Evolutionary conservation across 2,113 vertebrate species (phyloP).

Genomic region (Polyodon spathula): DNA sequence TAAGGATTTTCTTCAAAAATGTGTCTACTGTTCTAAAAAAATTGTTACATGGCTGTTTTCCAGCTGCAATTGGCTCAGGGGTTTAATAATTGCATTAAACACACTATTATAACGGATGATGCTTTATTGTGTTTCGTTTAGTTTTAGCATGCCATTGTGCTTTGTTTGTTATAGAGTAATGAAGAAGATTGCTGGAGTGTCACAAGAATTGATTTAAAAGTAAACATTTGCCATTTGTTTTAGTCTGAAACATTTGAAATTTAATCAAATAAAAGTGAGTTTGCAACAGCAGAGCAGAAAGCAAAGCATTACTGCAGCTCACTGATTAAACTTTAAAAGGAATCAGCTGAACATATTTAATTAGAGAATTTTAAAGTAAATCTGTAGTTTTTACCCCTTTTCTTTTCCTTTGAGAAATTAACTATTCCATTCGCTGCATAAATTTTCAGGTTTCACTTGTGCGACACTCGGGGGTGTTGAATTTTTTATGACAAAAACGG

Average conservation of each 20-base stretch:
- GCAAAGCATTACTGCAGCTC: constrained; percentile 23
- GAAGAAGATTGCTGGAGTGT: too few species aligned
- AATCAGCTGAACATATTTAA: constrained; percentile 54
- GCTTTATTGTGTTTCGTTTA: too few species aligned
- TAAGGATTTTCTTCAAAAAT: too few species aligned
- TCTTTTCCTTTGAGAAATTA: constrained; percentile 94
- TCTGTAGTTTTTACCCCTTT: constrained; percentile 69
- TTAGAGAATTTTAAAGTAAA: constrained; percentile 77
- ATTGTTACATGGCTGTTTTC: too few species aligned
- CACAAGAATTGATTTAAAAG: background rate
- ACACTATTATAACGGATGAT: too few species aligned
- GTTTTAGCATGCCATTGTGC: too few species aligned
- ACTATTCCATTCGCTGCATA: constrained; percentile 93
- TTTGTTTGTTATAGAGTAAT: too few species aligned
- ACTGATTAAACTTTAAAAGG: constrained; percentile 48
- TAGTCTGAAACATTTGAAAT: background rate
- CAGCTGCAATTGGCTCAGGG: too few species aligned
- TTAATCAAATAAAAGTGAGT: constrained; percentile 13
- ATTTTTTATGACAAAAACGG: constrained; percentile 96
- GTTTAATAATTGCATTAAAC: too few species aligned
- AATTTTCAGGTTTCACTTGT: constrained; percentile 91
- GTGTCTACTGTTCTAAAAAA: too few species aligned
- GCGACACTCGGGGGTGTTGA: constrained; percentile 89
- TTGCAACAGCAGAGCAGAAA: constrained; percentile 24
- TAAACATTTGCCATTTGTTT: background rate